phyloP scores from a whole-genome alignment of 2,797 vertebrate genomes.

The Micropoecilia bifurca region DNA sequence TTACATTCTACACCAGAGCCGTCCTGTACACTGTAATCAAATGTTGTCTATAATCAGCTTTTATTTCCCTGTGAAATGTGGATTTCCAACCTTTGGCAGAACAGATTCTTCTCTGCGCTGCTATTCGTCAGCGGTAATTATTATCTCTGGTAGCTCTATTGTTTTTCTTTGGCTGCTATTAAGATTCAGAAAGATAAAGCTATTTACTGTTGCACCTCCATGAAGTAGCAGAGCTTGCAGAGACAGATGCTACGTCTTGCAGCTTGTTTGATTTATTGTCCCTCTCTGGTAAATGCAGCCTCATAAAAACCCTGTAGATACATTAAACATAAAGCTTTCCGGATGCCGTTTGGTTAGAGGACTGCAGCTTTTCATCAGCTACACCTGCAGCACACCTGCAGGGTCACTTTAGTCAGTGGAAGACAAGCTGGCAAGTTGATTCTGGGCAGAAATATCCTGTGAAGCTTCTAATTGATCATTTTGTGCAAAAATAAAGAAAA shows the following conservation, averaged over 20 bases:
- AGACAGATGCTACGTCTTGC: background rate
- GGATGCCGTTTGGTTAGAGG: too few relatives aligned
- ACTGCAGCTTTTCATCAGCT: background rate
- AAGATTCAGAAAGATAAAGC: background rate
- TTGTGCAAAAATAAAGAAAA: background rate
- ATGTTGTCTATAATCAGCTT: slow-evolving; percentile 29
- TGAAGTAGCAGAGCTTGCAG: background rate
- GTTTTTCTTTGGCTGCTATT: background rate
- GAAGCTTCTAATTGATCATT: background rate
- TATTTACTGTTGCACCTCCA: background rate
- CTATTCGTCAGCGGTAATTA: slow-evolving; percentile 22
- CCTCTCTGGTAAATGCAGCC: background rate
- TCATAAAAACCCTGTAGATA: background rate
- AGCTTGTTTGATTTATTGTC: slow-evolving; percentile 1
- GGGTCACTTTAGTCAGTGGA: background rate
- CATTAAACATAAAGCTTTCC: background rate
- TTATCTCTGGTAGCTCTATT: slow-evolving; percentile 20
- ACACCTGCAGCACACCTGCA: slow-evolving; percentile 4
- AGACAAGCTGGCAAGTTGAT: background rate
- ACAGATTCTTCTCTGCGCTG: slow-evolving; percentile 9
- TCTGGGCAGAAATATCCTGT: background rate
- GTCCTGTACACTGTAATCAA: slow-evolving; percentile 35
- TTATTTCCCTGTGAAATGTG: slow-evolving; percentile 21
- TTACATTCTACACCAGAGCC: slow-evolving; percentile 27
- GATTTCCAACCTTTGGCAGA: slow-evolving; percentile 30